These are phyloP conservation scores for Zhengitettix transpicula DNA, from an alignment of 2,888 invertebrate species.

Conservation along the genomic window DNA sequence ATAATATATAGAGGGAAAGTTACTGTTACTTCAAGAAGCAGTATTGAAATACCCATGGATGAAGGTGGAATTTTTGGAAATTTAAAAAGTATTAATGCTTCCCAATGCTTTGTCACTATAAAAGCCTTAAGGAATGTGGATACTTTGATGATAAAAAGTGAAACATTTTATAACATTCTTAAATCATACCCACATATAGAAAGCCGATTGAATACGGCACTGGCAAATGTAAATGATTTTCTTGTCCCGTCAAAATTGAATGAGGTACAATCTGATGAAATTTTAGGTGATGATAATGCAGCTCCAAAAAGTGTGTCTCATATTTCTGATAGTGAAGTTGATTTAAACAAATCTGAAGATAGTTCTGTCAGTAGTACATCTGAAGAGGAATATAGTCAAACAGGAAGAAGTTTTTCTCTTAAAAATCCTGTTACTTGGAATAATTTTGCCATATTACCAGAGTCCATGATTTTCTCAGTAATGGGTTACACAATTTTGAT, in stretches of 20 bases:
- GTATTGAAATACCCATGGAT: slow-evolving; percentile 33
- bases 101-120: slow-evolving; percentile 29
- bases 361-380: background rate
- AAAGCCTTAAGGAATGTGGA: slow-evolving; percentile 33
- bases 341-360: background rate
- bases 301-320: background rate
- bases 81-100: slow-evolving; percentile 28
- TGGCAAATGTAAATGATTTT: background rate
- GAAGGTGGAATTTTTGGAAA: slow-evolving; percentile 35
- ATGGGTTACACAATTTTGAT: background rate
- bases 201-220: background rate
- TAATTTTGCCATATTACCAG: background rate
- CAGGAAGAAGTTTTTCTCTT: background rate
- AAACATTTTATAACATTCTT: slow-evolving; percentile 34
- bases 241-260: background rate
- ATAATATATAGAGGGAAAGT: slow-evolving; percentile 37
- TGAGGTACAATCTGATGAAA: background rate
- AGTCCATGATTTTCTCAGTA: background rate
- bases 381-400: background rate
- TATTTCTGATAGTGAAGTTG: background rate
- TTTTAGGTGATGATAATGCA: background rate
- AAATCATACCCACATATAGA: slow-evolving; percentile 10
- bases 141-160: slow-evolving; percentile 29
- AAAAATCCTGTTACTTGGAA: background rate
- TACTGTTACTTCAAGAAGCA: slow-evolving; percentile 31